Base-by-base conservation (phyloP, 2,888 invertebrate species). In the Gandaritis pyraliata region DNA sequence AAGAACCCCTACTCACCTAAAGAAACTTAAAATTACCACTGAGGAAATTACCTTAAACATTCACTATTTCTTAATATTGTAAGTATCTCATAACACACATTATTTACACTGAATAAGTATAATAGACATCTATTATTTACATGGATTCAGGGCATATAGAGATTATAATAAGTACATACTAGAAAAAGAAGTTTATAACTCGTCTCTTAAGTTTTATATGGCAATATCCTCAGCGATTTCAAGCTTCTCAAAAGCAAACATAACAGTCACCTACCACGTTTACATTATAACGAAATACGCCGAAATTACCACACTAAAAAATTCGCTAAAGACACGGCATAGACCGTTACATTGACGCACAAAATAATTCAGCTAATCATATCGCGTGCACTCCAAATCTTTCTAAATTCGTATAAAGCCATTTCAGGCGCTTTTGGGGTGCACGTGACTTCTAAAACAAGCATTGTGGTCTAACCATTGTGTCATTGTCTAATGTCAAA, bases 251-350 rank as follows among this genome's bases (percentile, higher is more conserved):
- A 77, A 87, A 88, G 83, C 87, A 88, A 90, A 90, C 87, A 76
- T 87, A 91, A 90, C 90, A 88, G 72, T 81, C 80, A 73, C 65
- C 71, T 73, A 80, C 84, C 83, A 87, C 82, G 60, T 78, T 79
- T 77, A 86, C 80, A 87, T n/a, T 80, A 82, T 85, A 85, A 87
- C 85, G 81, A 76, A 84, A 86, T 79, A 80, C 82, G 82, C 79
- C 78, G 81, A 83, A 86, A 80, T 85, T 87, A 88, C 84, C 82
- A 88, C 85, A 82, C 89, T 87, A 88, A 90, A 90, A 85, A 90
- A 88, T 91, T 91, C 82, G 82, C 90, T 91, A 90, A 77, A 68
- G 81, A 85, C 70, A 69, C 81, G 78, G 83, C 75, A 80, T 77
- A 78, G 74, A 80, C 79, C 77, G 76, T 76, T 77, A 81, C 72